phyloP scores from a whole-genome alignment of 1,140 invertebrate genomes.

The Brachionus sp. region DNA sequence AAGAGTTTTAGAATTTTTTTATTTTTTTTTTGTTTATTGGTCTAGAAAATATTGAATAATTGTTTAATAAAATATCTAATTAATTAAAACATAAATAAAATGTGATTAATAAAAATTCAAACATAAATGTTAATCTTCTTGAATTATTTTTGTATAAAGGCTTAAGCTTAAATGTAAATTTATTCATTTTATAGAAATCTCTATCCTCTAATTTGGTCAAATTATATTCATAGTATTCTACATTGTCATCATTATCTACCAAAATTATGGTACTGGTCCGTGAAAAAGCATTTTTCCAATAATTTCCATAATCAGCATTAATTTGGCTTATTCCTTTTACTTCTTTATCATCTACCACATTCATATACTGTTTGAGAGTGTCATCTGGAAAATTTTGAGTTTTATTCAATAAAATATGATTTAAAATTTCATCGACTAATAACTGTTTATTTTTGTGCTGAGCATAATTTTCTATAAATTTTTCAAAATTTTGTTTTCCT shows the following conservation, averaged over 20 bases:
- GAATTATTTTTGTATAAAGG: neutral
- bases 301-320: constrained; percentile 41
- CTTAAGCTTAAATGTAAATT: constrained; percentile 24
- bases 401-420: constrained; percentile 3
- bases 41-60: no score
- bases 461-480: neutral
- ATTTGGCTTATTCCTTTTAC: constrained; percentile 22
- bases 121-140: neutral
- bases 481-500: neutral
- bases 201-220: neutral
- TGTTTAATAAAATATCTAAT: no score
- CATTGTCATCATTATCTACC: constrained; percentile 40
- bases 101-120: neutral
- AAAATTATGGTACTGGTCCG: constrained; percentile 43
- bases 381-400: constrained; percentile 14
- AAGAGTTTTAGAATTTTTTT: no score
- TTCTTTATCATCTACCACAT: neutral
- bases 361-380: neutral
- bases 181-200: constrained; percentile 4
- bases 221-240: constrained; percentile 45
- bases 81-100: neutral
- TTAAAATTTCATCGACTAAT: constrained; percentile 9
- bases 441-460: neutral
- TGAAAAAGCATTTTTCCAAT: constrained; percentile 42
- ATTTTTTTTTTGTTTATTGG: no score